phyloP scores from a whole-genome alignment of 2,113 vertebrate genomes.

The Campylomormyrus numenius region DNA sequence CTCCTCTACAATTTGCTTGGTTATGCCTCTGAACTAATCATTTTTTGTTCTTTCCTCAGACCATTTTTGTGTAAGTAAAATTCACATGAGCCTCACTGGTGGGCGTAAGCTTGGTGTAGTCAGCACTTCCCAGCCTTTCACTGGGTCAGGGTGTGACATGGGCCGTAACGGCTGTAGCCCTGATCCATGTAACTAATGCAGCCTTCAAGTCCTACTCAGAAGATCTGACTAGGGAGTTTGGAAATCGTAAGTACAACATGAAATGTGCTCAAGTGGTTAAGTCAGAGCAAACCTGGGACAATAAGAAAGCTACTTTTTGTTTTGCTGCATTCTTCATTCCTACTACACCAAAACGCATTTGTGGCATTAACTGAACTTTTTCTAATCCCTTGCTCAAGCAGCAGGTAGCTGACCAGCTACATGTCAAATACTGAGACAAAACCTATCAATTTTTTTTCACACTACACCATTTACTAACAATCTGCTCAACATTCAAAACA shows the following conservation, averaged over 20 bases:
- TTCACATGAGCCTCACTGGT: neutral
- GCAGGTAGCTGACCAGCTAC: too few species aligned
- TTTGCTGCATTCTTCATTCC: neutral
- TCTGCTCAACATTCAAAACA: too few species aligned
- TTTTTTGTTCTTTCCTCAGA: neutral
- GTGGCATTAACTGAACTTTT: too few species aligned
- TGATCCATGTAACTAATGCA: neutral
- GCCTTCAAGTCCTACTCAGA: too few species aligned
- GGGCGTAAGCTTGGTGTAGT: neutral
- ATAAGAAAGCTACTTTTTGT: neutral
- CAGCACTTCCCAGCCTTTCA: neutral
- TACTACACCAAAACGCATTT: neutral
- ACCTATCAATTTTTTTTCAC: too few species aligned
- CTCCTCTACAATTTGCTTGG: neutral
- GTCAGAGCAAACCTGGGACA: too few species aligned
- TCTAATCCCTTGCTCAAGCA: too few species aligned
- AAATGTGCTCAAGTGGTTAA: too few species aligned
- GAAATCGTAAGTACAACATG: too few species aligned
- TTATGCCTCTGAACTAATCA: neutral
- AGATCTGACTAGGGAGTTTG: too few species aligned
- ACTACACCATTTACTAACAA: too few species aligned
- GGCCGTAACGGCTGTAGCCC: neutral
- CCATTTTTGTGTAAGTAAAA: neutral
- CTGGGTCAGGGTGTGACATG: neutral
- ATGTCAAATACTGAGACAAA: too few species aligned